These are phyloP conservation scores for Lithobates sylvaticus DNA, from an alignment of 2,797 vertebrate species.

Conservation along the genomic window DNA sequence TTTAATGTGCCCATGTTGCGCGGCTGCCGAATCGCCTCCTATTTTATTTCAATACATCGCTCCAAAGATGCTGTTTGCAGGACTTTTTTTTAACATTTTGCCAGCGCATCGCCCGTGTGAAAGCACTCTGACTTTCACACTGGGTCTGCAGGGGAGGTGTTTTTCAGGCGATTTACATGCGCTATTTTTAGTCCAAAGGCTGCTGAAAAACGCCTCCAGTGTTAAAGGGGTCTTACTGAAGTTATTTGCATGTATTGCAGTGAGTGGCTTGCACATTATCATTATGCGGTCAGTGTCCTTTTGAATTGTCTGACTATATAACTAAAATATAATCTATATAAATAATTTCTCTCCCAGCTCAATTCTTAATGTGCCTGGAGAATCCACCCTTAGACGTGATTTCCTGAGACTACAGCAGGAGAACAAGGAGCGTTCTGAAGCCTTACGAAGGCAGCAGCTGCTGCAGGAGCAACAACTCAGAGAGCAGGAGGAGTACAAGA, in stretches of 20 bases:
- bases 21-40: no score
- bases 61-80: no score
- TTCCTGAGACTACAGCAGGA: constrained; percentile 91
- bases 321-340: constrained; percentile 17
- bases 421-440: constrained; percentile 90
- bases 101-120: no score
- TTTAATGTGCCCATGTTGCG: no score
- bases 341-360: constrained; percentile 76
- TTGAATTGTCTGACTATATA: background rate
- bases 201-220: no score
- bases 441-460: constrained; percentile 87
- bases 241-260: background rate
- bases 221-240: background rate
- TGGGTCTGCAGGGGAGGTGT: no score
- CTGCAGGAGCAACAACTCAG: constrained; percentile 90
- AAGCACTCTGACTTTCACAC: no score
- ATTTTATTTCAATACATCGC: no score
- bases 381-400: constrained; percentile 89
- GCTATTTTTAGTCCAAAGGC: no score
- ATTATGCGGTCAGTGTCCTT: background rate
- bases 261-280: background rate
- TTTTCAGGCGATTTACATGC: no score
- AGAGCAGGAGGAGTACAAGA: constrained; percentile 89
- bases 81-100: no score
- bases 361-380: constrained; percentile 89